Percentiles rank a stretch among this genome's conserved stretches.
These are phyloP conservation scores for Lamellibrachia columna DNA, from an alignment of 2,888 invertebrate species.

Conservation along the genomic window DNA sequence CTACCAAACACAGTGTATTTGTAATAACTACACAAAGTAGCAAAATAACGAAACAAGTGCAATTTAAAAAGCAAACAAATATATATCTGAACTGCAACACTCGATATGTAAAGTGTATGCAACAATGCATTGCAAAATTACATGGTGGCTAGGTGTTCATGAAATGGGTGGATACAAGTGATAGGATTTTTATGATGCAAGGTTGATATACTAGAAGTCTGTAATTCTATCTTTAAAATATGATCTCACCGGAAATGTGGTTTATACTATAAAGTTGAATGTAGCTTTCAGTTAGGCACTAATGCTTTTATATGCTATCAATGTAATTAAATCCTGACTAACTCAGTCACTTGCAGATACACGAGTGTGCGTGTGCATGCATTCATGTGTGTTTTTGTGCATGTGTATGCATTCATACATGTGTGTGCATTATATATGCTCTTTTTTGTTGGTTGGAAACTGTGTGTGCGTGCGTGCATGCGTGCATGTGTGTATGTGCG, in stretches of 20 bases:
- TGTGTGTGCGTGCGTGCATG: not conserved
- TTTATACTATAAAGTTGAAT: no score
- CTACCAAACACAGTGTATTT: not conserved
- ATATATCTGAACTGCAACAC: not conserved
- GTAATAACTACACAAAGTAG: not conserved
- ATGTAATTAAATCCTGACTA: not conserved
- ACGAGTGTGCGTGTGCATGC: no score
- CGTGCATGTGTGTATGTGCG: no score
- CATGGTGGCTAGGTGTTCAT: not conserved
- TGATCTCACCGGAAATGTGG: no score
- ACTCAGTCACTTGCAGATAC: not conserved
- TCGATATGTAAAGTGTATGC: not conserved
- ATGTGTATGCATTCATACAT: not conserved
- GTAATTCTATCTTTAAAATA: not conserved
- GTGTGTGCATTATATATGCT: not conserved
- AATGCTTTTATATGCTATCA: not conserved
- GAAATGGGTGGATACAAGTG: not conserved
- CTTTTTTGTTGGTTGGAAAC: not conserved
- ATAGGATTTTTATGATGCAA: not conserved
- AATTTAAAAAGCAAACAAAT: not conserved
- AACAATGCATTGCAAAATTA: not conserved
- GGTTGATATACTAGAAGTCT: not conserved
- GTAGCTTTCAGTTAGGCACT: not conserved
- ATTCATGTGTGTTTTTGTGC: not conserved
- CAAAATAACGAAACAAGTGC: not conserved